A percentile compares a stretch with the other conserved stretches of the same genome.
Conservation (phyloP, 1,140 invertebrate genomes). For the Brachystomella parvula region DNA sequence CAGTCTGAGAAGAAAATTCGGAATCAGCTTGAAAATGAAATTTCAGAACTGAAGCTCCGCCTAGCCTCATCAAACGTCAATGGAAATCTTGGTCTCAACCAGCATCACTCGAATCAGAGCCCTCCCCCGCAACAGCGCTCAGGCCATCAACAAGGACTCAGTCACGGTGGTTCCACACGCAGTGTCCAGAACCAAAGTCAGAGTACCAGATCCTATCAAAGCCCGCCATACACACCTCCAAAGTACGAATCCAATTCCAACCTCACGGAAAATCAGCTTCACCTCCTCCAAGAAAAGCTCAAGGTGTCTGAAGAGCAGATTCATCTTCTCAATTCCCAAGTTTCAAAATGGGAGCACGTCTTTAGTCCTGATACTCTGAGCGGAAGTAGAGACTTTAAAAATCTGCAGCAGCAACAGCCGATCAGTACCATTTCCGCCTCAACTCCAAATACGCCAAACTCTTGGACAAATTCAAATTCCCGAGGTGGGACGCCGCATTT, state of each 20-base stretch:
- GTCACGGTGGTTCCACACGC: background rate
- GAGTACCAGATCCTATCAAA: slow-evolving; percentile 1
- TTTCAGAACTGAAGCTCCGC: slow-evolving; percentile 49
- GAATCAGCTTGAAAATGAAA: slow-evolving; percentile 68
- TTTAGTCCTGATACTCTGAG: slow-evolving; percentile 82
- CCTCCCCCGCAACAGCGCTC: background rate
- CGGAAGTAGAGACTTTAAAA: background rate
- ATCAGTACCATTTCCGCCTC: slow-evolving; percentile 6
- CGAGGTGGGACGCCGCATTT: slow-evolving; percentile 35
- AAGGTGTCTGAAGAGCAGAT: slow-evolving; percentile 36
- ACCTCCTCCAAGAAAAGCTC: slow-evolving; percentile 33
- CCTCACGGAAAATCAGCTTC: slow-evolving; percentile 19
- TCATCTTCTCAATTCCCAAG: slow-evolving; percentile 21
- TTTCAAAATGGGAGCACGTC: slow-evolving; percentile 42
- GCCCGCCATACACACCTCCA: background rate
- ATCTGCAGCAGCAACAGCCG: background rate
- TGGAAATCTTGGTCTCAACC: slow-evolving; percentile 24
- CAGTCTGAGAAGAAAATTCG: slow-evolving; percentile 71
- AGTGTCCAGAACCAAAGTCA: no score
- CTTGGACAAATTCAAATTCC: slow-evolving; percentile 31
- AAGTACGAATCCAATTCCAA: slow-evolving; percentile 14
- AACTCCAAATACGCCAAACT: slow-evolving; percentile 35
- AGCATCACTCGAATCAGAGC: slow-evolving; percentile 20
- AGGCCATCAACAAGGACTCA: background rate
- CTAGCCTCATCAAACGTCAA: slow-evolving; percentile 41